Base-by-base conservation (phyloP, 2,888 invertebrate genomes). In the Brenthis hecate region DNA sequence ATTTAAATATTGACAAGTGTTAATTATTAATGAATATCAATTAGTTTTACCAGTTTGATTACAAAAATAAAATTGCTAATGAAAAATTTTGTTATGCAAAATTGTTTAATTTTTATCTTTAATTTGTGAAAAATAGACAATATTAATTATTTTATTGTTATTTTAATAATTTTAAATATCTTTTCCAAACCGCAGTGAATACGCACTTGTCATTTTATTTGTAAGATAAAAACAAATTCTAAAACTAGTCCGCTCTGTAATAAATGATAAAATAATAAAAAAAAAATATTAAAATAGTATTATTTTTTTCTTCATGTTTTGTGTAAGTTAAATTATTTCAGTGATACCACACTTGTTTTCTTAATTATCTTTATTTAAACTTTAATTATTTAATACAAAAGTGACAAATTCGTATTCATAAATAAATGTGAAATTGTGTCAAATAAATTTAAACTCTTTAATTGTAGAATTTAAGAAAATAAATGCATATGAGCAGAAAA, bases 1-100 rank as follows among this genome's bases (percentile, higher is more conserved):
- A 91, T 91, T 91, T 79, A 76, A 69, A 69, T 65, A 62, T 66
- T 67, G 61, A 70, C 67, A 67, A 66, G 67, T 70, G 70, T 58
- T 47, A 62, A 50, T 13, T 67, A 50, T 51, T 11, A 43, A 50
- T 54, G 43, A 62, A 62, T 62, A 54, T 62, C 54, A 54, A 36
- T 23, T 53, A 36, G 13, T 62, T 62, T 36, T 61, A 61, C 16
- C 32, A 5, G 4, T 50, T 61, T 36, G 50, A 13, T 16, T 14
- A 23, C 8, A 51, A 51, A n/a, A 50, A 13, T 19, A 51, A n/a
- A 50, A 50, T 51, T 51, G 51, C 8, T 16, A 51, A 6, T 14
- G 28, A 28, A 13, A 16, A 6, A n/a, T 6, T 51, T 51, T 2
- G 2, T 51, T 0, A n/a, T 51, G 16, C 5, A 16, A 28, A 51